phyloP scores from a whole-genome alignment of 2,888 invertebrate genomes.

The Hydrotaea cyrtoneurina region DNA sequence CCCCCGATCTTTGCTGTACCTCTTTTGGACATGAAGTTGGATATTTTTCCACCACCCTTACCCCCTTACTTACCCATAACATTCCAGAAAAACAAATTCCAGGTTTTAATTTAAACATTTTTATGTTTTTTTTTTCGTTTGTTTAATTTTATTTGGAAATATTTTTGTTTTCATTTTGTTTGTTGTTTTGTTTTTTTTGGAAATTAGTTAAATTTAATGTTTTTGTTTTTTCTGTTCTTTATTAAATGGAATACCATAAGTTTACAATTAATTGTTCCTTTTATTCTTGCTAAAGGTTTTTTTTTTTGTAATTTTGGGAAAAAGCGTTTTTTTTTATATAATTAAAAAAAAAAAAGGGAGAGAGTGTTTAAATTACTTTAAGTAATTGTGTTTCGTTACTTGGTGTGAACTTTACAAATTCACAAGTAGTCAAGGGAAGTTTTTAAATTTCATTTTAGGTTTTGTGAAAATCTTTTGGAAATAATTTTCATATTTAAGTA shows the following conservation, averaged over 20 bases:
- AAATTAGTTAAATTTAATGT: too few relatives aligned
- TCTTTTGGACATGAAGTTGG: too few relatives aligned
- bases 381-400: constrained; percentile 36
- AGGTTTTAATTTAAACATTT: constrained; percentile 41
- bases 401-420: constrained; percentile 38
- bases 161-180: constrained; percentile 22
- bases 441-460: not conserved
- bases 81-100: too few relatives aligned
- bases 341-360: not conserved
- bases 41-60: too few relatives aligned
- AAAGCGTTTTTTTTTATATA: constrained; percentile 14
- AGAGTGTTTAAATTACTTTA: constrained; percentile 32
- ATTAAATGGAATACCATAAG: constrained; percentile 35
- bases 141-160: constrained; percentile 21
- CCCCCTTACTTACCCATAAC: too few relatives aligned
- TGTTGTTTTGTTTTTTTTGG: not conserved
- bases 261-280: constrained; percentile 19
- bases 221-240: not conserved
- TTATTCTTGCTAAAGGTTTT: not conserved
- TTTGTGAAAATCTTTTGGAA: constrained; percentile 42
- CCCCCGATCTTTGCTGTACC: too few relatives aligned
- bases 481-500: constrained; percentile 53
- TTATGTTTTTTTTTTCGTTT: constrained; percentile 30
- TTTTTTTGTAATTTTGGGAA: constrained; percentile 1
- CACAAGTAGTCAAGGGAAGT: not conserved